Base-by-base conservation (phyloP, 2,888 invertebrate species). In the Scaptodrosophila latifasciaeformis region DNA sequence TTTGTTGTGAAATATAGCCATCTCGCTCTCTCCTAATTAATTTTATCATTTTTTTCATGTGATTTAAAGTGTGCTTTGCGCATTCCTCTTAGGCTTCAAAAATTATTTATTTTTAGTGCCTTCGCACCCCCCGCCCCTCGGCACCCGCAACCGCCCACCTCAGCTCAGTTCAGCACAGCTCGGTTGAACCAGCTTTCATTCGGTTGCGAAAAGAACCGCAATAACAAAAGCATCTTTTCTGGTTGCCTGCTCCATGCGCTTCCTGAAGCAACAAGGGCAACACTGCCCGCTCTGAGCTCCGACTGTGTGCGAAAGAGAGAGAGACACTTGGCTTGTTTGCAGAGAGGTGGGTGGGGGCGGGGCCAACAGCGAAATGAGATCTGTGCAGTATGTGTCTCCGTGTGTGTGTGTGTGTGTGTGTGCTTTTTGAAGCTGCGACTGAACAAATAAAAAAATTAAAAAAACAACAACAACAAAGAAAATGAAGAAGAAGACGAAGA, bases 91-190 rank as follows among this genome's bases (percentile, higher is more conserved):
- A 34, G 46, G 29, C 46, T 46, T 59, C 49, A 42, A 45, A 40
- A 63, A 67, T 62, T 75, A 74, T 78, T 75, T 78, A 78, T 75
- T 71, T 75, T 54, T 59, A 62, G 69, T 64, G 59, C 76, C 27
- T 6, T 27, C 27, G 27, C 5, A 4, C 27, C 5, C 27, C 9
- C 4, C 27, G n/a, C 4, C 27, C 27, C 9, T 27, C 27, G 9
- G 27, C 27, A 6, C 31, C 4, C 5, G 31, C 31, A 12, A 2
- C 31, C 10, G 31, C 10, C n/a, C 12, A 31, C 31, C 2, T 1
- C n/a, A n/a, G n/a, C n/a, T n/a, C n/a, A n/a, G n/a, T n/a, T n/a
- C n/a, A n/a, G n/a, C n/a, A n/a, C n/a, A n/a, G n/a, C n/a, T n/a
- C n/a, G n/a, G n/a, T n/a, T n/a, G n/a, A n/a, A n/a, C n/a, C n/a